Conservation (phyloP, 2,797 vertebrate species). For the Glossophaga mutica region DNA sequence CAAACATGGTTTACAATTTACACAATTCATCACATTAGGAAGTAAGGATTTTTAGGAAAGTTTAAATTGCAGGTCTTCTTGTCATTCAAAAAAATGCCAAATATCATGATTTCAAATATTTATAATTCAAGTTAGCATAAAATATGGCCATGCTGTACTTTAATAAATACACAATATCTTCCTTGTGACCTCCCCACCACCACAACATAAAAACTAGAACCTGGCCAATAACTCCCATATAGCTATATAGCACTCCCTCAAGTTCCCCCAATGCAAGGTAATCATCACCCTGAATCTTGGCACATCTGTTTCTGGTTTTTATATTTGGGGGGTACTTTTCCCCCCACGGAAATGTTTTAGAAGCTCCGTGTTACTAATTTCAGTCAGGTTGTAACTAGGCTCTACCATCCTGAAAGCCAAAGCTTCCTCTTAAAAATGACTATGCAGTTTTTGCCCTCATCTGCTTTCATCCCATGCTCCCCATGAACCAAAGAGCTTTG, state of each 20-base stretch:
- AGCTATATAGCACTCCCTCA: neutral
- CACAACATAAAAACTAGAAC: neutral
- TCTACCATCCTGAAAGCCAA: neutral
- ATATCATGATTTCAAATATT: neutral
- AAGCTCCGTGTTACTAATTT: neutral
- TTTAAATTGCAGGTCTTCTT: neutral
- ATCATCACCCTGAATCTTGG: neutral
- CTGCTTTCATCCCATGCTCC: neutral
- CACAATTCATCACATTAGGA: neutral
- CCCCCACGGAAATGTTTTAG: neutral
- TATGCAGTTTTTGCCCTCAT: neutral
- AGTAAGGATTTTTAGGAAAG: neutral
- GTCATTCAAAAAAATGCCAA: neutral
- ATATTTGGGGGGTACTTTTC: neutral
- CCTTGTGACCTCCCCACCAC: neutral
- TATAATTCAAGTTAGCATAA: neutral
- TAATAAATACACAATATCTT: neutral
- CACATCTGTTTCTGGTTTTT: neutral
- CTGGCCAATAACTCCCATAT: neutral
- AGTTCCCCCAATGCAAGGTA: neutral
- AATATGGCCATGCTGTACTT: neutral
- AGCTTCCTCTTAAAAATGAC: neutral
- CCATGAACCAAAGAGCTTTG: neutral
- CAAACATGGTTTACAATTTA: neutral
- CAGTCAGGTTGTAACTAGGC: neutral